These are phyloP conservation scores for Margarornis squamiger DNA, from an alignment of 2,797 vertebrate genomes.

Conservation along the genomic window DNA sequence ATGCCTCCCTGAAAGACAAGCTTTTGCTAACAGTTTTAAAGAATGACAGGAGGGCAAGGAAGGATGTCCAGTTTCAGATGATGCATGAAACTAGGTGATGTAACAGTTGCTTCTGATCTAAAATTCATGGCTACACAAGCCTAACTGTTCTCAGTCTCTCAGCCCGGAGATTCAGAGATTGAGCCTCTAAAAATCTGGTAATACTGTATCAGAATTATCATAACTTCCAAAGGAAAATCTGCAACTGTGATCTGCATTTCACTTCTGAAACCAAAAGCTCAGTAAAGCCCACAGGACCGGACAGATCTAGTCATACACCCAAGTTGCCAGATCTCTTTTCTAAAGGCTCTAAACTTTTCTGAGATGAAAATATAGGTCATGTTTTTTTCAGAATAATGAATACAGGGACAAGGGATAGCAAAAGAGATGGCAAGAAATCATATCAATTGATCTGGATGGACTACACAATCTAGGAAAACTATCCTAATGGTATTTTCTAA, in stretches of 20 bases:
- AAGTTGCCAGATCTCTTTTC: background rate
- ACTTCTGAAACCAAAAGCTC: background rate
- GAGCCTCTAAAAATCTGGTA: background rate
- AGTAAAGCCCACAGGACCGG: background rate
- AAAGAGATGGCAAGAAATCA: background rate
- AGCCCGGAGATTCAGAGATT: background rate
- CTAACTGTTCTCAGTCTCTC: background rate
- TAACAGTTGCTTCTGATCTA: background rate
- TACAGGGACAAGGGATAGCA: background rate
- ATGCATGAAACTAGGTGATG: accelerated
- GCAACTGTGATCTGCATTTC: background rate
- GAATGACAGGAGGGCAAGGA: background rate
- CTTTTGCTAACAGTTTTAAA: background rate
- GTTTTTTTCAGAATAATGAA: background rate
- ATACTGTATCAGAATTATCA: background rate
- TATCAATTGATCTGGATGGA: background rate
- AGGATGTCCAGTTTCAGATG: background rate
- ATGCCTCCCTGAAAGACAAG: background rate
- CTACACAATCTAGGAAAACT: background rate
- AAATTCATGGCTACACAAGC: background rate
- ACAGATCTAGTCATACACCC: background rate
- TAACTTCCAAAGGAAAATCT: background rate
- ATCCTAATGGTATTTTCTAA: background rate
- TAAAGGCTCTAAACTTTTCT: background rate
- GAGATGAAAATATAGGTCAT: background rate